Percentiles rank a stretch among this genome's conserved stretches.
Evolutionary conservation across 2,888 invertebrate species (phyloP).

Genomic region (Ellobium chinense): DNA sequence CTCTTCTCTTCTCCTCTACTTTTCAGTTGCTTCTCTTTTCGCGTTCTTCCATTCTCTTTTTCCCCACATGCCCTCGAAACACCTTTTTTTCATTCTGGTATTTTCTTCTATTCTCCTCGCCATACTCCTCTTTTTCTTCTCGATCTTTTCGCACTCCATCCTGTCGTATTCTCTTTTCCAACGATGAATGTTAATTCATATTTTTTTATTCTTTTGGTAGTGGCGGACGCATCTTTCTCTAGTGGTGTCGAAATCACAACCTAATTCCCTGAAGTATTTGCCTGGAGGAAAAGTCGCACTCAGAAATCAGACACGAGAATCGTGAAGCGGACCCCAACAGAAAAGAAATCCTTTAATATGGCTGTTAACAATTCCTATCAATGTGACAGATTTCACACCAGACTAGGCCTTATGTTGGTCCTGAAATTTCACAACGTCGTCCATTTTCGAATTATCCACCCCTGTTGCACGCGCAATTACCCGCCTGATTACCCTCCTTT

Average conservation of each 20-base stretch:
- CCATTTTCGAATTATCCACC: conserved; percentile 20
- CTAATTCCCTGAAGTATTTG: not conserved
- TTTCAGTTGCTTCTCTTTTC: no score
- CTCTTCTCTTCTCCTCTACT: no score
- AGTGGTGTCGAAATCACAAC: not conserved
- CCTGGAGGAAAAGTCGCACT: conserved; percentile 19
- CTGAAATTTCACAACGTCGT: not conserved
- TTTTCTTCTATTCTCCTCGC: no score
- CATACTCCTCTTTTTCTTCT: no score
- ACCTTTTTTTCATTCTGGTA: not conserved
- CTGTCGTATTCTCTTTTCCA: no score
- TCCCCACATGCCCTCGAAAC: not conserved
- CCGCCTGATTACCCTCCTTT: conserved; percentile 23
- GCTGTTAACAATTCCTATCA: conserved; percentile 14
- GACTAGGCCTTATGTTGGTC: conserved; percentile 22
- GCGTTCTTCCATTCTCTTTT: no score
- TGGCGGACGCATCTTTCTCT: no score
- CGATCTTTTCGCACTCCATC: no score
- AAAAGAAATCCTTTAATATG: not conserved
- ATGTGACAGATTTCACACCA: conserved; percentile 29
- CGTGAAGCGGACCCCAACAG: not conserved
- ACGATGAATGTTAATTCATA: no score
- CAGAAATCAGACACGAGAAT: not conserved
- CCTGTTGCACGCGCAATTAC: conserved; percentile 30
- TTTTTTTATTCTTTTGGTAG: no score